Conservation (phyloP, 2,797 vertebrate species). For the Sarcophilus harrisii region DNA sequence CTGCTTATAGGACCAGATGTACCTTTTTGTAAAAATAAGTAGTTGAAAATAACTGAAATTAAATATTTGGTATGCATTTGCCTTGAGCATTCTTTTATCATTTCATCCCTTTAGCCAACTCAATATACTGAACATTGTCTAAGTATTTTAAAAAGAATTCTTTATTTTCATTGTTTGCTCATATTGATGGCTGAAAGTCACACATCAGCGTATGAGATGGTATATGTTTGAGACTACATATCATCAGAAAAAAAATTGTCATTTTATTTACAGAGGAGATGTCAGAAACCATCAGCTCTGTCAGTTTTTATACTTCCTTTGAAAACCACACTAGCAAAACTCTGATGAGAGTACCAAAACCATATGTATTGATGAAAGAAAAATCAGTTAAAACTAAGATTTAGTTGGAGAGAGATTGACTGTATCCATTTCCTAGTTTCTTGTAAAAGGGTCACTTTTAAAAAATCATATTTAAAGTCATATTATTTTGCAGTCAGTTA, state of each 20-base stretch:
- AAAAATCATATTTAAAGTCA: conserved; percentile 7
- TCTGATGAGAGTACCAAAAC: conserved; percentile 15
- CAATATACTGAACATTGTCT: conserved; percentile 16
- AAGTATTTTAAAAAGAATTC: conserved; percentile 37
- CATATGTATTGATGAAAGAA: neutral
- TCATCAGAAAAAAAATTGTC: conserved; percentile 34
- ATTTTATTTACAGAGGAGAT: neutral
- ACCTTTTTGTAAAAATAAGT: neutral
- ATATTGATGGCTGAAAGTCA: conserved; percentile 9
- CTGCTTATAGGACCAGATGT: neutral
- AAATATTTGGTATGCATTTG: conserved; percentile 8
- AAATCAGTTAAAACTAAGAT: conserved; percentile 28
- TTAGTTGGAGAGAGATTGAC: conserved; percentile 7
- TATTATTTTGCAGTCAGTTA: conserved; percentile 1
- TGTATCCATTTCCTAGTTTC: neutral
- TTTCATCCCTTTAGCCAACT: neutral
- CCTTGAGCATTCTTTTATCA: neutral
- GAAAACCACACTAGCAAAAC: conserved; percentile 21
- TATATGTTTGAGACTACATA: neutral
- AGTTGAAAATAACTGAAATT: conserved; percentile 26
- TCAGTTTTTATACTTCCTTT: neutral
- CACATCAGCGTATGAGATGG: neutral
- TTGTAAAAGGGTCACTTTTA: neutral
- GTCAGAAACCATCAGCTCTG: neutral
- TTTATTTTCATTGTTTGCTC: conserved; percentile 60